Evolutionary conservation across 2,113 vertebrate genomes (phyloP).

Genomic region (Chlamydotis undulata): DNA sequence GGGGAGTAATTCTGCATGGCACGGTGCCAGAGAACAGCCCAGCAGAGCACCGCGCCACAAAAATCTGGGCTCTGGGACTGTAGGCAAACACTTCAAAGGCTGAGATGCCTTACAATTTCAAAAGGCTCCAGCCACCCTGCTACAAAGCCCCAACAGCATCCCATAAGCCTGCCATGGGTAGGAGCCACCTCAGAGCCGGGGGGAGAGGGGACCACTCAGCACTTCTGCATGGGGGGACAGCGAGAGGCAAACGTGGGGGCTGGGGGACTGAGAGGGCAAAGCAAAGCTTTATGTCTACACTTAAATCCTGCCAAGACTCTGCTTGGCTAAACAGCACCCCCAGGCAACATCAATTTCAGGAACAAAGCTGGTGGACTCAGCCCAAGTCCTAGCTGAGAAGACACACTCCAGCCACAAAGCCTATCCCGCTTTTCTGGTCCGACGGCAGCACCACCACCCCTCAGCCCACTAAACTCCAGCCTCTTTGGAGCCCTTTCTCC

Average conservation of each 20-base stretch:
- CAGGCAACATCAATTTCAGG: not conserved
- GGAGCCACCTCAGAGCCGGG: not conserved
- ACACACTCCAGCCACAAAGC: not conserved
- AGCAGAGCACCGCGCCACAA: rapidly evolving
- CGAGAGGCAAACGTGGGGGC: not conserved
- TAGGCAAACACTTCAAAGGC: not conserved
- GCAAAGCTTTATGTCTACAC: not conserved
- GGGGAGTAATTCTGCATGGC: not conserved
- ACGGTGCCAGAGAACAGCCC: not conserved
- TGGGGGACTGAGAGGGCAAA: not conserved
- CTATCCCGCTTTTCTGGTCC: not conserved
- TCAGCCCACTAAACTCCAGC: not conserved
- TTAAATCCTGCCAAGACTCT: not conserved
- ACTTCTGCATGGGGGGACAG: not conserved
- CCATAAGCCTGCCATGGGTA: not conserved
- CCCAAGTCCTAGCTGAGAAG: not conserved
- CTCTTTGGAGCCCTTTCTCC: not conserved
- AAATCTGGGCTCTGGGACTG: not conserved
- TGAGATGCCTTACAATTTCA: not conserved
- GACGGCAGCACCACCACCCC: not conserved
- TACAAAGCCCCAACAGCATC: not conserved
- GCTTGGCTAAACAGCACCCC: not conserved
- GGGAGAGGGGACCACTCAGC: not conserved
- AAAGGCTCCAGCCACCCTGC: not conserved
- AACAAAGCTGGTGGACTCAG: not conserved